Conservation (phyloP, 2,888 invertebrate species). For the Acronicta leporina region DNA sequence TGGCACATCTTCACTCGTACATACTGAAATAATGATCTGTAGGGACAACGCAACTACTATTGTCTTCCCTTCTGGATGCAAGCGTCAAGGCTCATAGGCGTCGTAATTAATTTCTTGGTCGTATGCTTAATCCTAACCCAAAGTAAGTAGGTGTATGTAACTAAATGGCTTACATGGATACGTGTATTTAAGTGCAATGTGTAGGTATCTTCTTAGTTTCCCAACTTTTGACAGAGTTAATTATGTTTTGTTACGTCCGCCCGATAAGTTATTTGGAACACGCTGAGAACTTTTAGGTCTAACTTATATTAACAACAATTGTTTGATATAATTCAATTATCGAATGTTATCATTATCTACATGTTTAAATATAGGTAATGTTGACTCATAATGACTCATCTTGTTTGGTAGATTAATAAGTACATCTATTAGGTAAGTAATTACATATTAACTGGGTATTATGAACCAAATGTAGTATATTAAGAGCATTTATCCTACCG, state of each 20-base stretch:
- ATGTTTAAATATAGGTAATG: too few relatives aligned
- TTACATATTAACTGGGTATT: too few relatives aligned
- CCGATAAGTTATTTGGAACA: constrained; percentile 38
- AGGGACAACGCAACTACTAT: too few relatives aligned
- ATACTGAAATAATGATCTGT: too few relatives aligned
- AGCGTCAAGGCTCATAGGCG: too few relatives aligned
- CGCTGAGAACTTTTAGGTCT: constrained; percentile 16
- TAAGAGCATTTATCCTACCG: too few relatives aligned
- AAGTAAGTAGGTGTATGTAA: constrained; percentile 4
- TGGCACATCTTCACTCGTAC: too few relatives aligned
- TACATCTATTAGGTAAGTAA: too few relatives aligned
- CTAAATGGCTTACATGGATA: constrained; percentile 8
- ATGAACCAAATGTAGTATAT: too few relatives aligned
- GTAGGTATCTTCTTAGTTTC: constrained; percentile 35
- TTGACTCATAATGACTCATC: too few relatives aligned
- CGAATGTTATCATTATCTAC: constrained; percentile 1
- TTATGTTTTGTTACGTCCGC: constrained; percentile 34
- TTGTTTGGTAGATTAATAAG: too few relatives aligned
- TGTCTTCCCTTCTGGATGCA: too few relatives aligned
- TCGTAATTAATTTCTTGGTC: not conserved
- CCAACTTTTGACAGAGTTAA: constrained; percentile 46
- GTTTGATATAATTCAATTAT: constrained; percentile 17
- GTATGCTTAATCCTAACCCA: not conserved
- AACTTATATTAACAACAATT: constrained; percentile 6
- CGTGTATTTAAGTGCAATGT: constrained; percentile 3